These are phyloP conservation scores for Cossypha caffra DNA, from an alignment of 2,797 vertebrate genomes.

Conservation along the genomic window DNA sequence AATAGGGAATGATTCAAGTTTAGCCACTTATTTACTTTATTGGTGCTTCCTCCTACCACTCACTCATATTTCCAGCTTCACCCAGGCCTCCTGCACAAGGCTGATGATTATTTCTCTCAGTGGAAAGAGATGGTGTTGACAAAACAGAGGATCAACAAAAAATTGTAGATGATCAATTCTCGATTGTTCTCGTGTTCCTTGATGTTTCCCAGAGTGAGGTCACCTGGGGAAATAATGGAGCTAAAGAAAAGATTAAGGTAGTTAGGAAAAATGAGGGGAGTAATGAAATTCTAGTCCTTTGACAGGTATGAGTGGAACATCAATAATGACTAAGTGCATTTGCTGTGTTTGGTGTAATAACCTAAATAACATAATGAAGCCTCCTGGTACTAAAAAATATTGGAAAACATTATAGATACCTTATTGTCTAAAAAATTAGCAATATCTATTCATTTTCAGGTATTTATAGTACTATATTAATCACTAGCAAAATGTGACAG, in stretches of 20 bases:
- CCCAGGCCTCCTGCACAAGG: neutral
- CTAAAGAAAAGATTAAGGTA: constrained; percentile 37
- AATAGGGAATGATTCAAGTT: neutral
- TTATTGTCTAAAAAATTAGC: neutral
- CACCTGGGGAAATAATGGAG: constrained; percentile 10
- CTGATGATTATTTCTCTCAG: neutral
- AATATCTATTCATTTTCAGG: neutral
- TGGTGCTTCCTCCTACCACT: neutral
- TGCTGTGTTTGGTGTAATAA: constrained; percentile 3
- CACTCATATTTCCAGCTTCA: neutral
- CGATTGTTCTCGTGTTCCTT: neutral
- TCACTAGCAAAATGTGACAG: neutral
- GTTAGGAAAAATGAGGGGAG: constrained; percentile 20
- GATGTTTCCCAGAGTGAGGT: neutral
- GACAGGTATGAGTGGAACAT: constrained; percentile 1
- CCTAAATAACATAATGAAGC: constrained; percentile 21
- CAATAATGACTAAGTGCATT: constrained; percentile 17
- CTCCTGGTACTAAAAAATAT: neutral
- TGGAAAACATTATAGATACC: neutral
- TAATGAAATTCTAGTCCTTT: constrained; percentile 54
- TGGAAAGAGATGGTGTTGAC: neutral
- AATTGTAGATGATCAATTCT: neutral
- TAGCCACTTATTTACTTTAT: neutral
- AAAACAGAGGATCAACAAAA: neutral
- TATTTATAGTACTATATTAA: neutral